phyloP scores from a whole-genome alignment of 2,113 vertebrate species.

The Delphinus delphis region DNA sequence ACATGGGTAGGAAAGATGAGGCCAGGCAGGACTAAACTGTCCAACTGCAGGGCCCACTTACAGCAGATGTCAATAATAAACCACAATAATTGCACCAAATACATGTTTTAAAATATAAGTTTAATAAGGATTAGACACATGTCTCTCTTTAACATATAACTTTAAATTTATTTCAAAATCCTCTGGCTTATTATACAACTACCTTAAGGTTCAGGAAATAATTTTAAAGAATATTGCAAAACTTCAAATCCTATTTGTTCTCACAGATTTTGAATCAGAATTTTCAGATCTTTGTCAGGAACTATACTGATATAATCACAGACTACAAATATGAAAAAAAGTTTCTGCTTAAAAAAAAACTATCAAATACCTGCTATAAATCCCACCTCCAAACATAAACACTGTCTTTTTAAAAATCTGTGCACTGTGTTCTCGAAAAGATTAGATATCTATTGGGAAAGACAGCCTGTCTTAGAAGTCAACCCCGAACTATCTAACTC shows the following conservation, averaged over 20 bases:
- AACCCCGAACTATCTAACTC: slow-evolving; percentile 57
- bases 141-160: not conserved
- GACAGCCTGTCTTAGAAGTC: slow-evolving; percentile 49
- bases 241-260: not conserved
- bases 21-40: not conserved
- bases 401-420: slow-evolving; percentile 45
- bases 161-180: slow-evolving; percentile 28
- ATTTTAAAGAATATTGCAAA: slow-evolving; percentile 28
- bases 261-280: slow-evolving; percentile 30
- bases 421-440: not conserved
- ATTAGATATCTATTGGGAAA: slow-evolving; percentile 47
- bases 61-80: not conserved
- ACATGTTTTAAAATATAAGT: not conserved
- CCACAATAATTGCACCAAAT: not conserved
- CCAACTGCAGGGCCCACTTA: not conserved
- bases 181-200: not conserved
- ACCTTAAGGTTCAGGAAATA: not conserved
- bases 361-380: slow-evolving; percentile 27
- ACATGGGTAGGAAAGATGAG: not conserved
- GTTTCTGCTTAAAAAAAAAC: not conserved
- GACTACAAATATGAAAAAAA: not conserved
- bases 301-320: not conserved
- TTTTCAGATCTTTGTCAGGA: slow-evolving; percentile 7
- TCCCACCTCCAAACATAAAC: slow-evolving; percentile 28
- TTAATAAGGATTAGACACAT: not conserved